Evolutionary conservation across 2,113 vertebrate genomes (phyloP).

Genomic region (Cyphomyrus plagiostoma): DNA sequence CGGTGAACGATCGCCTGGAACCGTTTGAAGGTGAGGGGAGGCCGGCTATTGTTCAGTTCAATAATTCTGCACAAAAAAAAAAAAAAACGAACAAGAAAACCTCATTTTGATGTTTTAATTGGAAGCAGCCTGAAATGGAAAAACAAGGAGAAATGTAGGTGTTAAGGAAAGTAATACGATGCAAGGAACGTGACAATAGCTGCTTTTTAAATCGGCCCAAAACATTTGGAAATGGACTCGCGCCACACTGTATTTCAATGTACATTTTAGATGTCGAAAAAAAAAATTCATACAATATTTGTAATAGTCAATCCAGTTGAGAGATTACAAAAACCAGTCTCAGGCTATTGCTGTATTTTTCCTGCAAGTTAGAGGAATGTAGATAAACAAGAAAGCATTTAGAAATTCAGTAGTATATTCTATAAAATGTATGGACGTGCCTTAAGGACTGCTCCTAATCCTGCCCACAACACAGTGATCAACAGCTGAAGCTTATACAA

Average conservation of each 20-base stretch:
- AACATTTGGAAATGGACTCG: neutral
- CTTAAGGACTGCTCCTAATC: neutral
- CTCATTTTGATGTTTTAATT: too few relatives aligned
- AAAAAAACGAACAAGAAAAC: neutral
- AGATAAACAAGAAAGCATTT: neutral
- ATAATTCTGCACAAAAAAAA: conserved; percentile 32
- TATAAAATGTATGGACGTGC: neutral
- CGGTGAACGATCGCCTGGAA: conserved; percentile 40
- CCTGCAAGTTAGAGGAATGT: neutral
- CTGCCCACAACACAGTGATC: neutral
- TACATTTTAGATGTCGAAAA: neutral
- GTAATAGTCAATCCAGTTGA: neutral
- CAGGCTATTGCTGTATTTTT: neutral
- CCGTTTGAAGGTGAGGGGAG: conserved; percentile 41
- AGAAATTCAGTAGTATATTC: neutral
- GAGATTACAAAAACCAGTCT: neutral
- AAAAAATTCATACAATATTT: neutral
- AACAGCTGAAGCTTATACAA: conserved; percentile 17
- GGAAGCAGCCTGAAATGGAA: neutral
- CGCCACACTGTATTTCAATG: neutral
- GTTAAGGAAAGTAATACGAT: neutral
- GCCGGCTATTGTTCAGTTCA: conserved; percentile 36
- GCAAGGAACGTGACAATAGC: neutral
- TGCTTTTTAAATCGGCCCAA: neutral
- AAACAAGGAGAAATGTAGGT: neutral